Base-by-base conservation (phyloP, 1,140 invertebrate genomes). In the Ephestia elutella region DNA sequence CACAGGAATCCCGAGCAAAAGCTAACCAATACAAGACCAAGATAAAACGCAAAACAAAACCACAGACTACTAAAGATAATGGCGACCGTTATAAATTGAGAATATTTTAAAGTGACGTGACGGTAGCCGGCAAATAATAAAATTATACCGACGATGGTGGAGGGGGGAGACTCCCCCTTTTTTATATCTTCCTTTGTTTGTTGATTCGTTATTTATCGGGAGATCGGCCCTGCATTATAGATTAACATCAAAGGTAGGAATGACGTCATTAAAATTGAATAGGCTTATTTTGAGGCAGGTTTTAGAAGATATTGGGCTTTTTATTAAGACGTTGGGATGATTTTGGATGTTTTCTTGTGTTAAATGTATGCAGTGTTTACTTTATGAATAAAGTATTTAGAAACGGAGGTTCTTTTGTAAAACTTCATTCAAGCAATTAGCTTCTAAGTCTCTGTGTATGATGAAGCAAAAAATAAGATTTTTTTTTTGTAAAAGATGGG, bases 181-280 rank as follows among this genome's bases (percentile, higher is more conserved):
- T 68, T 74, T 74, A 68, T 70, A 59, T 62, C 62, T 59, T 60
- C 59, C 70, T 78, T 79, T 77, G 76, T 82, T 79, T 81, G 75
- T 74, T 71, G 74, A 80, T 80, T 73, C 75, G 68, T 76, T 75
- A 79, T 81, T 80, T 81, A 81, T 81, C 78, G 78, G 75, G 65
- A 73, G 80, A 83, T 83, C 74, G 73, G 64, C 65, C 59, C 68
- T 72, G 68, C 68, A 66, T 63, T 70, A 71, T 74, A 77, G 68
- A 81, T 81, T 77, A 75, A 78, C 71, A 78, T 81, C 75, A 83
- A 83, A 81, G 73, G 77, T 68, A 64, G 63, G 71, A 65, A 75
- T 63, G 65, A 68, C 55, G 72, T 73, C 71, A 69, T 76, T 73
- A 75, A 75, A 77, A 78, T 77, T 78, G 71, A 81, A 78, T 75